Evolutionary conservation across 2,888 invertebrate genomes (phyloP), one percentile per base, ranked within the genome.

Genomic region (Plagiodera versicolora): DNA sequence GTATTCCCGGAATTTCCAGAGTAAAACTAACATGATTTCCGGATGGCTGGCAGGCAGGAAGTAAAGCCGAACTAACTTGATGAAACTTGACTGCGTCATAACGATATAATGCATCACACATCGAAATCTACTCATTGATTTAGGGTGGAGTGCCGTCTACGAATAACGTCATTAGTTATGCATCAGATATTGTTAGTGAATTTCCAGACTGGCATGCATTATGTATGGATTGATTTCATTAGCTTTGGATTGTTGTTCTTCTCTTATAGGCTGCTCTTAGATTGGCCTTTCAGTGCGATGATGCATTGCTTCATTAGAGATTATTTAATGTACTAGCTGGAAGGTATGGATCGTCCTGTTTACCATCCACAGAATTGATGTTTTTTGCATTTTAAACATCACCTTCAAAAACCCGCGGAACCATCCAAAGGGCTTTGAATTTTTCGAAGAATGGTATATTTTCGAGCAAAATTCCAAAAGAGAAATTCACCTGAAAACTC

Each of bases 61-160:
- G 59, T 56, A 61, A 52, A 66, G 61, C 64, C 60, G 60, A 53
- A 66, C 66, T 64, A 61, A 67, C 50, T 64, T 63, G 65, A 67
- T 67, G 62, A 61, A 67, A 65, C 67, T 65, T 61, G 67, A 67
- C 67, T 67, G 65, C 64, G 65, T 65, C 58, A 61, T 67, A 61
- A 63, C 58, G 65, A 67, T 58, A 63, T 65, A 65, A 66, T 63
- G 63, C 64, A 63, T 53, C 56, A 63, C 64, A 61, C 66, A 64
- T 53, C 53, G 53, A 53, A 44, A 44, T 44, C 53, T 53, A 8
- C 44, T 64, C 58, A 64, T 61, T 59, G 64, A 64, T 64, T 64
- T 64, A 61, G 60, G 46, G 46, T 51, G 55, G 39, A 56, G 46
- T 56, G 50, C 51, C 60, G 58, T 56, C 50, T 54, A 55, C 47